Percentiles rank a stretch among this genome's conserved stretches.
Conservation (phyloP, 37 sponge, comb jelly and placozoan genomes). For the Axinella damicornis region DNA sequence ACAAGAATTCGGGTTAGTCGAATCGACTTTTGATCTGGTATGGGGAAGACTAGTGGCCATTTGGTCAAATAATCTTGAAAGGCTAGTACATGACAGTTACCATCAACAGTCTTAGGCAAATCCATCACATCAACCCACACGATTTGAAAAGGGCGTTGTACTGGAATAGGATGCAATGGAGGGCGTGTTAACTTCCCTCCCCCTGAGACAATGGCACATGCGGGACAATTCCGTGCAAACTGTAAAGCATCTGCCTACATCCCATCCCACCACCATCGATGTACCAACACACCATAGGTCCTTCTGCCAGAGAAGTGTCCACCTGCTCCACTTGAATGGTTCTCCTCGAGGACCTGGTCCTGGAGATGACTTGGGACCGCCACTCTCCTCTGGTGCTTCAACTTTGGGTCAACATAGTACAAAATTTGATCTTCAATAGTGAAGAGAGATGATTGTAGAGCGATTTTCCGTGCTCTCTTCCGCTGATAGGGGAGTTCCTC, state of each 20-base stretch:
- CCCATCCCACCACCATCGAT: constrained; percentile 61
- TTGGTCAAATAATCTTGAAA: constrained; percentile 55
- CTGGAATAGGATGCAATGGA: constrained; percentile 59
- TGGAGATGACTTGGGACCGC: constrained; percentile 40
- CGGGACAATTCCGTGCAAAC: constrained; percentile 47
- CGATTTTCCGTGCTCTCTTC: constrained; percentile 19
- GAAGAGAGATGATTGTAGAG: constrained; percentile 20
- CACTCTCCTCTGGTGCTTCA: constrained; percentile 1
- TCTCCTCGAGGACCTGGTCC: background rate
- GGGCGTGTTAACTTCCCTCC: constrained; percentile 9
- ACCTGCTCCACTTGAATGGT: constrained; percentile 24
- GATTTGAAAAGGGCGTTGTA: constrained; percentile 60
- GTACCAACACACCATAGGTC: background rate
- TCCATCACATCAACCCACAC: constrained; percentile 65
- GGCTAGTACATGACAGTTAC: constrained; percentile 57
- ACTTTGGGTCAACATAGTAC: constrained; percentile 40
- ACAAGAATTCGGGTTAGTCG: constrained; percentile 30
- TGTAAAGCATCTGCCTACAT: constrained; percentile 40
- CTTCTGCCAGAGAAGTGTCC: constrained; percentile 65
- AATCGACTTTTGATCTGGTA: constrained; percentile 59
- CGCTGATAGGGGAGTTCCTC: constrained; percentile 32
- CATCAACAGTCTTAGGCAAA: constrained; percentile 30
- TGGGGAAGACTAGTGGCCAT: constrained; percentile 57
- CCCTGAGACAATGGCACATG: constrained; percentile 44
- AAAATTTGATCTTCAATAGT: constrained; percentile 22